Conservation (phyloP, 2,888 invertebrate species). For the Philereme vetulata region DNA sequence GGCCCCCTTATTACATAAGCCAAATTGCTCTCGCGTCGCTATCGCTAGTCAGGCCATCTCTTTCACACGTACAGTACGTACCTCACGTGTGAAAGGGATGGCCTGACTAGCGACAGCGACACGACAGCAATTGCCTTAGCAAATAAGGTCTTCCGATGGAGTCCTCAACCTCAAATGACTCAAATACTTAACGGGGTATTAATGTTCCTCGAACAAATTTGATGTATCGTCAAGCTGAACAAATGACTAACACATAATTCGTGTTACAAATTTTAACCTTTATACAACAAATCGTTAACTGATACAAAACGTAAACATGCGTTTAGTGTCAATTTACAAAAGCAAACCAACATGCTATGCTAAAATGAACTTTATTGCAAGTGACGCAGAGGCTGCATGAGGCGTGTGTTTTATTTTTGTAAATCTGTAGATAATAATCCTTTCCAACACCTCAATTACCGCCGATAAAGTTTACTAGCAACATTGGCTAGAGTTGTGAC, state of each 20-base stretch:
- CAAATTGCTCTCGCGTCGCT: too few species aligned
- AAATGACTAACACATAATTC: slow-evolving; percentile 21
- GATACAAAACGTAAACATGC: slow-evolving; percentile 30
- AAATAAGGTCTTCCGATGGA: too few species aligned
- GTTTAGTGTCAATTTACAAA: slow-evolving; percentile 23
- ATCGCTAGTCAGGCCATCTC: too few species aligned
- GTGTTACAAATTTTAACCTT: slow-evolving; percentile 18
- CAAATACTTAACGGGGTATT: too few species aligned
- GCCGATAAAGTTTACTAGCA: slow-evolving; percentile 26
- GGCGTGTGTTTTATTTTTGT: slow-evolving; percentile 18
- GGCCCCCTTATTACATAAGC: too few species aligned
- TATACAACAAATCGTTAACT: slow-evolving; percentile 24
- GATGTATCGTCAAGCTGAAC: neutral
- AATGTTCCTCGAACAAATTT: too few species aligned
- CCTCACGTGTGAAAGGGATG: too few species aligned
- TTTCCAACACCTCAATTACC: slow-evolving; percentile 32
- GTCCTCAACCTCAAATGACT: too few species aligned
- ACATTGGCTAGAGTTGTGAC: slow-evolving; percentile 24
- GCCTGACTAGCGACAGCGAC: too few species aligned
- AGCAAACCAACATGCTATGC: neutral
- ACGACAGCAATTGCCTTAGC: too few species aligned
- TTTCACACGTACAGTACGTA: too few species aligned
- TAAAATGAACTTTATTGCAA: slow-evolving; percentile 8
- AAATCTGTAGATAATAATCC: slow-evolving; percentile 33
- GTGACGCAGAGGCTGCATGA: neutral